A percentile compares a stretch with the other conserved stretches of the same genome.
Conservation (phyloP, 2,888 invertebrate genomes). For the Drosophila stalkeri region DNA sequence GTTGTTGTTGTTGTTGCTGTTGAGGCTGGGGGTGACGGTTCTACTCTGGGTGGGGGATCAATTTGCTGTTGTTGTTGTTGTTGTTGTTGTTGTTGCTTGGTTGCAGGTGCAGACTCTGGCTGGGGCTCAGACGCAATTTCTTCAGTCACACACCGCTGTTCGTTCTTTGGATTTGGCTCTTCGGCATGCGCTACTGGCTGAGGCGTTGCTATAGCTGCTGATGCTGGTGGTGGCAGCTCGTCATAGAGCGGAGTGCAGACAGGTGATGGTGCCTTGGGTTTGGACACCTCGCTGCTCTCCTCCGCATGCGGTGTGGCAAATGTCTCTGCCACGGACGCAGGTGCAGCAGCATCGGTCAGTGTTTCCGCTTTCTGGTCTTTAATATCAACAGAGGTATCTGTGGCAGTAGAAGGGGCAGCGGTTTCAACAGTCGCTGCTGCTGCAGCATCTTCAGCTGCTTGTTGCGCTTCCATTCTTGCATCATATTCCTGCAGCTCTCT, state of each 20-base stretch:
- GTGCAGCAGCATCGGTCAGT: background rate
- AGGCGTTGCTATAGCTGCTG: conserved; percentile 16
- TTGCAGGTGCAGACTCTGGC: conserved; percentile 14
- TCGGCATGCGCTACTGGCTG: conserved; percentile 8
- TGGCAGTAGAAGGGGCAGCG: background rate
- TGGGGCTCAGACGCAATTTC: conserved; percentile 23
- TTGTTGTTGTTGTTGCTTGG: conserved; percentile 1
- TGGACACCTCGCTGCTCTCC: conserved; percentile 29
- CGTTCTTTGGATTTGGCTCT: conserved; percentile 30
- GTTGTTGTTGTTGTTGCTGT: background rate
- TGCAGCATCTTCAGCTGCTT: conserved; percentile 43
- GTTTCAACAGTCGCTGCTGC: conserved; percentile 7
- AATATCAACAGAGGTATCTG: background rate
- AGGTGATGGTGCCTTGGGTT: conserved; percentile 58
- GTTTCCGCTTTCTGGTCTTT: background rate
- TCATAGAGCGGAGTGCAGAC: conserved; percentile 81
- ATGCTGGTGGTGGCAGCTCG: conserved; percentile 70
- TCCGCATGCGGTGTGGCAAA: conserved; percentile 52
- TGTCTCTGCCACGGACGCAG: conserved; percentile 10
- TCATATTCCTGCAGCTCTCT: conserved; percentile 83
- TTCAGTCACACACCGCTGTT: conserved; percentile 20
- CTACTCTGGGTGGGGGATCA: conserved; percentile 1
- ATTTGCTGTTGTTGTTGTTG: background rate
- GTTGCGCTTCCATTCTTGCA: conserved; percentile 65
- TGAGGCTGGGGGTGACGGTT: background rate